These are phyloP conservation scores for Trichogramma dendrolimi DNA, from an alignment of 2,888 invertebrate genomes.

Conservation along the genomic window DNA sequence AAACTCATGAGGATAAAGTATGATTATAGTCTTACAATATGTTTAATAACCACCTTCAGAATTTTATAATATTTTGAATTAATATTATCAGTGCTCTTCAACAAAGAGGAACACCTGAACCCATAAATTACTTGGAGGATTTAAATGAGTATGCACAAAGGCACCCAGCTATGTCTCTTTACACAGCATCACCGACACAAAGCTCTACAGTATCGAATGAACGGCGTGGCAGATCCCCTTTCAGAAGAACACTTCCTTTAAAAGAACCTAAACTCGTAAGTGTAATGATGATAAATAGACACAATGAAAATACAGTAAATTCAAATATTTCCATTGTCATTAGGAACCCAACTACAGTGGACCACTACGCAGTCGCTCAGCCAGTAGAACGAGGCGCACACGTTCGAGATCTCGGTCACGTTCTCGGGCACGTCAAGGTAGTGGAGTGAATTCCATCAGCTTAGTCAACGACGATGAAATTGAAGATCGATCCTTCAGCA, in stretches of 20 bases:
- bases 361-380: slow-evolving; percentile 6
- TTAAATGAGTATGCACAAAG: slow-evolving; percentile 17
- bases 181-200: slow-evolving; percentile 16
- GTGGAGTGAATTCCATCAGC: slow-evolving; percentile 26
- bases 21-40: slow-evolving; percentile 11
- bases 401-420: slow-evolving; percentile 42
- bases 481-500: slow-evolving; percentile 46
- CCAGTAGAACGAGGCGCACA: slow-evolving; percentile 32
- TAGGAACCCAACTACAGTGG: slow-evolving; percentile 16
- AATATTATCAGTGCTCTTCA: neutral
- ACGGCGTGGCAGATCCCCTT: slow-evolving; percentile 44
- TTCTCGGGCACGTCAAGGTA: slow-evolving; percentile 44
- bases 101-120: slow-evolving; percentile 6
- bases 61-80: neutral
- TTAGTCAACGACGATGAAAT: slow-evolving; percentile 35
- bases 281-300: too few species aligned
- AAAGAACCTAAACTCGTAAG: neutral
- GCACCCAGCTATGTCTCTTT: slow-evolving; percentile 30
- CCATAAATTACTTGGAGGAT: neutral
- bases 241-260: slow-evolving; percentile 37
- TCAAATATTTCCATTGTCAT: neutral
- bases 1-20: slow-evolving; percentile 49
- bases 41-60: neutral
- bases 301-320: slow-evolving; percentile 6
- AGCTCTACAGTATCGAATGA: slow-evolving; percentile 15